phyloP scores from a whole-genome alignment of 37 sponge, comb jelly and placozoan genomes.

The Cladorhizidae sp. region DNA sequence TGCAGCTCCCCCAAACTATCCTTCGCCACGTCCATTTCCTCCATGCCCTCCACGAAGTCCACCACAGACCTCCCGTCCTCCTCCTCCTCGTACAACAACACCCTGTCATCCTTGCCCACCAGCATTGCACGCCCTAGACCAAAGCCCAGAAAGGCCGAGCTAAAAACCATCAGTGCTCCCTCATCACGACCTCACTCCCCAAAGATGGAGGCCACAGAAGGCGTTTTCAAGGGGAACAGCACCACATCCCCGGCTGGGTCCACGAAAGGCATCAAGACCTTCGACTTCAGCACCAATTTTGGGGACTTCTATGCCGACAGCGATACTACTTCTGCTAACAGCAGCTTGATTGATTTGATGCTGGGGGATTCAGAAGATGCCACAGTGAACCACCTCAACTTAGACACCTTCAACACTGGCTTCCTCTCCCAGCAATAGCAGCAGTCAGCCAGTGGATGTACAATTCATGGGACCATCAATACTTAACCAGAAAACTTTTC shows the following conservation, averaged over 20 bases:
- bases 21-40: background rate
- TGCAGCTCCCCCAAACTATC: background rate
- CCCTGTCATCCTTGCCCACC: background rate
- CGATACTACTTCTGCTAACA: background rate
- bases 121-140: slow-evolving; percentile 52
- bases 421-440: background rate
- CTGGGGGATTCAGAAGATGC: background rate
- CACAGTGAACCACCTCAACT: background rate
- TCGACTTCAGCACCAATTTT: background rate
- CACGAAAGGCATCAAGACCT: slow-evolving; percentile 11
- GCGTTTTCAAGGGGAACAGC: background rate
- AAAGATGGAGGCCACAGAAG: background rate
- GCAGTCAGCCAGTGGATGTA: no score
- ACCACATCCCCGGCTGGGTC: slow-evolving; percentile 50
- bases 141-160: background rate
- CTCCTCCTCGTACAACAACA: background rate
- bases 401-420: background rate
- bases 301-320: background rate
- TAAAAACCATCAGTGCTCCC: slow-evolving; percentile 15
- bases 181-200: slow-evolving; percentile 33
- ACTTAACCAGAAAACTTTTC: no score
- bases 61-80: background rate
- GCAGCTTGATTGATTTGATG: background rate
- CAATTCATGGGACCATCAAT: no score
- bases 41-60: background rate